Evolutionary conservation across 2,113 vertebrate genomes (phyloP), one percentile per base, ranked within the genome.

Genomic region (Aptenodytes patagonicus): DNA sequence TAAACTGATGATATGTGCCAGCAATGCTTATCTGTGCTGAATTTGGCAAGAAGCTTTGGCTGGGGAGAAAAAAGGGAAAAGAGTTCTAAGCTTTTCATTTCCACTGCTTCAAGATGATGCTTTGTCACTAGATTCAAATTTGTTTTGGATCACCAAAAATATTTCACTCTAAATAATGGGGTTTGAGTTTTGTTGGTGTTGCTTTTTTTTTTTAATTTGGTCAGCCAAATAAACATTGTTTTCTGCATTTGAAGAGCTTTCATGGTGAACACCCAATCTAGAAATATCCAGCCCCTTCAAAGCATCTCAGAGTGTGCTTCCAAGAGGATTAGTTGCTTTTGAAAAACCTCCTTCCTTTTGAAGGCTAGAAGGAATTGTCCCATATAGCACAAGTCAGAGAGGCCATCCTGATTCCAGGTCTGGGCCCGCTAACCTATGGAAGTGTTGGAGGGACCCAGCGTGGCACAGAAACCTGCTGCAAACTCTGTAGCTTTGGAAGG

Each of bases 161-260:
- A 92, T 89, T 94, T 96, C 60, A 9, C 66, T 93, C 40, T 24
- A 91, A 91, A 87, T 84, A 69, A 84, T 15, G 47, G 77, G 80
- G 57, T 87, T 87, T 54, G 81, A 82, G 81, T 79, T 92, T 51
- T 91, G 89, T 87, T 94, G 83, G 42, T 78, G 81, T 58, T 94
- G 55, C 64, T 72, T 80, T 94, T 94, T 94, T 42, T 42, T 42
- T 81, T 65, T 51, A 51, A 87, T 93, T 91, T 91, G 91, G 65
- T 87, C 58, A 32, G 89, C 81, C 84, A 93, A 82, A 89, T 64
- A 95, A 91, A 79, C 47, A 64, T 54, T 2, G 10, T 60, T 83
- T 76, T 83, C 81, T 90, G 70, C 54, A 8, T 87, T 71, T 93
- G 91, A 94, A 89, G 89, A 93, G 65, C 81, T 91, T 77, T 93